Evolutionary conservation across 35 echinoderm and acorn worm species (phyloP).

Genomic region (Diadema setosum): DNA sequence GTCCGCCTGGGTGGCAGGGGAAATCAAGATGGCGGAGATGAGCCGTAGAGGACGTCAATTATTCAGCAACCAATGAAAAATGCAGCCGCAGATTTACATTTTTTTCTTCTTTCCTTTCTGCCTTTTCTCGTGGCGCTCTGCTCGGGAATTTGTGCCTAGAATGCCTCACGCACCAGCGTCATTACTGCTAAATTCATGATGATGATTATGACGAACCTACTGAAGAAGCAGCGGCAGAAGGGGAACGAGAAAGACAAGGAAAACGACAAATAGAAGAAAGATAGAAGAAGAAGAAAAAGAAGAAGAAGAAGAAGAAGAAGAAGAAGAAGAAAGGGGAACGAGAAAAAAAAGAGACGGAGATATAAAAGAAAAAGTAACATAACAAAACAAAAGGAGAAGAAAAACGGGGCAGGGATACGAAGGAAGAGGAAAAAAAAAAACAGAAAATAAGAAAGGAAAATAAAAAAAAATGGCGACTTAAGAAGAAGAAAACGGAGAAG

Average conservation of each 20-base stretch:
- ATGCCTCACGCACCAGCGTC: too few species aligned
- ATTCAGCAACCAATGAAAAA: not conserved
- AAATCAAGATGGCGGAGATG: conserved; percentile 1
- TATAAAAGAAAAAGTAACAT: not conserved
- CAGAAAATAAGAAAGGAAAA: not conserved
- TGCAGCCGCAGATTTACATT: not conserved
- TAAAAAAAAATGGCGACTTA: not conserved
- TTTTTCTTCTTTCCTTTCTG: too few species aligned
- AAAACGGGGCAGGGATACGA: not conserved
- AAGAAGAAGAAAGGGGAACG: too few species aligned
- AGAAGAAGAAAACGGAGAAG: too few species aligned
- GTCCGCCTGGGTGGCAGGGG: not conserved
- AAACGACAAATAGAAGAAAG: not conserved
- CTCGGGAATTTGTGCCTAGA: too few species aligned
- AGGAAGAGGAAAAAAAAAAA: not conserved
- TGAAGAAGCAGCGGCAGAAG: not conserved
- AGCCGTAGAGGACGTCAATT: not conserved
- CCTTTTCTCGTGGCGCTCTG: too few species aligned
- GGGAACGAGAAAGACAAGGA: not conserved
- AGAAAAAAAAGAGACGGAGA: not conserved
- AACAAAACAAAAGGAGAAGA: not conserved
- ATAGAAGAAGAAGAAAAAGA: not conserved
- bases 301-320: too few species aligned
- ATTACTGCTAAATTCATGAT: too few species aligned
- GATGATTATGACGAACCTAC: not conserved